Conservation (phyloP, 1,140 invertebrate species). For the Drosophila azteca region DNA sequence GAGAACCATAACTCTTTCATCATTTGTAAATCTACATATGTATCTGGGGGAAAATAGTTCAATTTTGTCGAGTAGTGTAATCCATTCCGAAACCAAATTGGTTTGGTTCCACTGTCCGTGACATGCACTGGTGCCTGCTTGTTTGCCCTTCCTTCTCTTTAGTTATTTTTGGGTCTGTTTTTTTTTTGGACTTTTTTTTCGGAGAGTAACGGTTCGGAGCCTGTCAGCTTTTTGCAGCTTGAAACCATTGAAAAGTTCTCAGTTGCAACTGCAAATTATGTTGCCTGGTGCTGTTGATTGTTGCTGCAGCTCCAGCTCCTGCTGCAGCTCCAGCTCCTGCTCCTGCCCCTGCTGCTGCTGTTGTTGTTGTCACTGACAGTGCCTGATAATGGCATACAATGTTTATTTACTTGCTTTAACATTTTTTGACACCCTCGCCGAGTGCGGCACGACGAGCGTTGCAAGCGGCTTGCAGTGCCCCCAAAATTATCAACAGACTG, state of each 20-base stretch:
- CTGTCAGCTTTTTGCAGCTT: constrained; percentile 55
- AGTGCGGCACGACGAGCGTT: no score
- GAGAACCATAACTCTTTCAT: no score
- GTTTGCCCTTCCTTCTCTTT: constrained; percentile 4
- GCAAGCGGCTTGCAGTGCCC: no score
- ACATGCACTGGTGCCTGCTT: constrained; percentile 11
- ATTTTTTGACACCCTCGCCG: constrained; percentile 28
- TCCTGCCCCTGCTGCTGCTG: constrained; percentile 26
- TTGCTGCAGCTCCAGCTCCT: constrained; percentile 33
- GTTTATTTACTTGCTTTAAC: constrained; percentile 79
- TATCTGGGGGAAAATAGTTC: no score
- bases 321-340: constrained; percentile 21
- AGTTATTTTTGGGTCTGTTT: neutral
- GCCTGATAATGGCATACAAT: constrained; percentile 77
- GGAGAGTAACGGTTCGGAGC: constrained; percentile 7
- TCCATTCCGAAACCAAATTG: no score
- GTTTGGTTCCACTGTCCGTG: constrained; percentile 7
- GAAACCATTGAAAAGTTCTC: constrained; percentile 72
- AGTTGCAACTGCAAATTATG: constrained; percentile 77
- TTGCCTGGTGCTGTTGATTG: constrained; percentile 65
- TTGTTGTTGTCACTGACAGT: constrained; percentile 50
- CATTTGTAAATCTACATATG: no score
- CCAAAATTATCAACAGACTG: no score
- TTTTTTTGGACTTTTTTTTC: neutral
- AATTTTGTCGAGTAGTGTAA: no score